phyloP scores from a whole-genome alignment of 2,113 vertebrate species.

The Gulo gulo region DNA sequence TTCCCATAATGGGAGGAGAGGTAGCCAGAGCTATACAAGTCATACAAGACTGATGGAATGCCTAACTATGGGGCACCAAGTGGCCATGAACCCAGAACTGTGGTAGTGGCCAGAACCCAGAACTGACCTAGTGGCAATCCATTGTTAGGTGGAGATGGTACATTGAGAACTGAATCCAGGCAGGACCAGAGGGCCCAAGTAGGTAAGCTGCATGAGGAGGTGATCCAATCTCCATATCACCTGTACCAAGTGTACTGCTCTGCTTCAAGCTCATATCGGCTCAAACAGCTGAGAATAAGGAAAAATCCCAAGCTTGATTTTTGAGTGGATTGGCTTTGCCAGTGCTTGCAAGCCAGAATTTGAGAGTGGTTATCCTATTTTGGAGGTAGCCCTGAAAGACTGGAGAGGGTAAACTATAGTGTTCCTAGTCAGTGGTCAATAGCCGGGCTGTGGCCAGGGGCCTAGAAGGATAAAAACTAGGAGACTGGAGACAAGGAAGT shows the following conservation, averaged over 20 bases:
- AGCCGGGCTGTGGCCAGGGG: neutral
- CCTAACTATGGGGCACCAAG: too few relatives aligned
- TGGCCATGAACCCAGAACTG: neutral
- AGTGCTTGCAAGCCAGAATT: neutral
- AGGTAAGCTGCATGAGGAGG: neutral
- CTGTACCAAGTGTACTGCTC: too few relatives aligned
- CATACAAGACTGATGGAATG: neutral
- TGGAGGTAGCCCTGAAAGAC: neutral
- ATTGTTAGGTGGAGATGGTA: neutral
- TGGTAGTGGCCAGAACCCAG: too few relatives aligned
- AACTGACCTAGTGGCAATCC: neutral
- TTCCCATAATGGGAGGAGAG: neutral
- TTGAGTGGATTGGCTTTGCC: neutral
- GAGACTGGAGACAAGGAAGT: neutral
- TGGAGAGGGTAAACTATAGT: neutral
- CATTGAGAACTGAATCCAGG: neutral
- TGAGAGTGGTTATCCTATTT: neutral
- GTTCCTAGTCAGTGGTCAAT: neutral
- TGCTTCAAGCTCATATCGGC: neutral
- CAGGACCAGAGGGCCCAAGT: neutral
- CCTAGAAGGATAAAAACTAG: neutral
- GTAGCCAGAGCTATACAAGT: neutral
- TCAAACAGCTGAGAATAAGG: neutral
- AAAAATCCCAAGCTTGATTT: neutral
- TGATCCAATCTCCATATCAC: neutral